Base-by-base conservation (phyloP, 2,113 vertebrate species). In the Eleginops maclovinus region DNA sequence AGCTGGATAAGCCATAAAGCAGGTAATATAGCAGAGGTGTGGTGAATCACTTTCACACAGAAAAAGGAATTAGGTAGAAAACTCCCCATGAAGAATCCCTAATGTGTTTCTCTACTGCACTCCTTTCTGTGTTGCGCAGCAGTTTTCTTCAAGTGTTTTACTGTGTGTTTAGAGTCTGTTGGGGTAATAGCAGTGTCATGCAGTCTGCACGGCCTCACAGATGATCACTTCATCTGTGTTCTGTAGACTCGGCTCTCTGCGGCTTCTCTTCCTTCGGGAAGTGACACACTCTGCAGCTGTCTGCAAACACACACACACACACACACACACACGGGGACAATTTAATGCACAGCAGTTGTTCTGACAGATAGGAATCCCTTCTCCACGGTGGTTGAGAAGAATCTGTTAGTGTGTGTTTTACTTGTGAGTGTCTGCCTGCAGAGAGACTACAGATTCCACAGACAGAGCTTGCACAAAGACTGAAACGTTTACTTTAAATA, bases 271-370 rank as follows among this genome's bases (percentile, higher is more conserved):
- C 59, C 40, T 65, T 21, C 0, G 54, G 71, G 62, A 76, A 50
- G 75, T 66, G 72, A 84, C 67, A 58, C 83, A 77, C 59, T 75
- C 28, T 31, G 22, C 87, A 71, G 65, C 79, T 75, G 79, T 65
- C 60, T 73, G 63, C 69, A 74, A n/a, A 56, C 69, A 63, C 17
- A 70, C 60, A 61, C 43, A 47, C 12, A 43, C 53, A 31, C 53
- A 62, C 17, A 70, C 60, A 61, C 43, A 47, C 12, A 43, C 53
- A 31, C 53, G 59, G 17, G 22, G 76, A 62, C 47, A 40, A 56
- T 41, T 41, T 70, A 51, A 41, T 26, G 1, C 46, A 12, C 55
- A 28, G 61, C 26, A 12, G 53, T 76, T 69, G 61, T 69, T 77
- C 63, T 84, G 75, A 17, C 49, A 73, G 75, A 84, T 85, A 79